A percentile compares a stretch with the other conserved stretches of the same genome.
Conservation (phyloP, 2,113 vertebrate species). For the Agapornis roseicollis region DNA sequence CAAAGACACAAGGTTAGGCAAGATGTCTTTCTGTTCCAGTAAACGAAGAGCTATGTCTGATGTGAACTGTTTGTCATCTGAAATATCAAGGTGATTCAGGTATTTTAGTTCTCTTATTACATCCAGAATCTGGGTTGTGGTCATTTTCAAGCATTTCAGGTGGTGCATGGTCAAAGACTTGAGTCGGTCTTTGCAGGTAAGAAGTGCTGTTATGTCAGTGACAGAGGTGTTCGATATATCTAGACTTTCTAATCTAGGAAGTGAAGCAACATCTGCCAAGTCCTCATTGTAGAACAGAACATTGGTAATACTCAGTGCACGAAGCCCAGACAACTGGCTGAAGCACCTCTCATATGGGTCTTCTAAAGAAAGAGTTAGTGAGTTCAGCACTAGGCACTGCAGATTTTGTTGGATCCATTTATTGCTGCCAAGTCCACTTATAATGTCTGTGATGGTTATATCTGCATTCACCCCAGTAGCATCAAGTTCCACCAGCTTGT, state of each 20-base stretch:
- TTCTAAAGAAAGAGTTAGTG: constrained; percentile 93
- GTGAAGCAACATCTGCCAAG: constrained; percentile 87
- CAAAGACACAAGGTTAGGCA: constrained; percentile 89
- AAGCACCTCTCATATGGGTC: constrained; percentile 90
- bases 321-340: constrained; percentile 86
- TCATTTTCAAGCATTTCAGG: constrained; percentile 99
- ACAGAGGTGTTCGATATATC: constrained; percentile 98
- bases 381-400: constrained; percentile 92
- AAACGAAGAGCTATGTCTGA: constrained; percentile 96
- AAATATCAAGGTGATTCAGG: constrained; percentile 95
- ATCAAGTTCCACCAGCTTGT: constrained; percentile 93
- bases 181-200: constrained; percentile 88
- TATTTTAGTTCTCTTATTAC: constrained; percentile 90
- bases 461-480: constrained; percentile 95
- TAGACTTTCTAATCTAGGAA: constrained; percentile 93
- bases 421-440: constrained; percentile 90
- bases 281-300: constrained; percentile 97
- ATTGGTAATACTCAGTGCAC: constrained; percentile 90
- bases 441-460: constrained; percentile 95
- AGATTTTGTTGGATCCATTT: constrained; percentile 91
- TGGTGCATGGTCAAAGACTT: constrained; percentile 97
- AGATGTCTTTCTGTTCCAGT: constrained; percentile 87
- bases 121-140: constrained; percentile 89
- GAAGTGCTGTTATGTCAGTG: constrained; percentile 91
- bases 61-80: constrained; percentile 98